A percentile compares a stretch with the other conserved stretches of the same genome.
Conservation (phyloP, 1,140 invertebrate genomes). For the Heliconius congener region DNA sequence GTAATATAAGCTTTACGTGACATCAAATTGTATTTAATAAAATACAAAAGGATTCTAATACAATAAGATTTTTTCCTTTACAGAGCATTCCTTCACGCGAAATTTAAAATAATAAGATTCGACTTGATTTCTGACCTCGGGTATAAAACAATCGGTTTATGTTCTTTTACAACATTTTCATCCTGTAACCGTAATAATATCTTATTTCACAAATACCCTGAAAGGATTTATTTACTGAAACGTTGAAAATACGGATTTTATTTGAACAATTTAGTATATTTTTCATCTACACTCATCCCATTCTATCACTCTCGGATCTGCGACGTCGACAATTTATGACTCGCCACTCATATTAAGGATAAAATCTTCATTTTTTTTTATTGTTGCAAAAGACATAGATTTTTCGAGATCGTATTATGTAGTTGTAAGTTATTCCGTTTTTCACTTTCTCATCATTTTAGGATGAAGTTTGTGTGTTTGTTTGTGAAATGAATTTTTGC, state of each 20-base stretch:
- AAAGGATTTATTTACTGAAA: conserved; percentile 5
- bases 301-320: too few relatives aligned
- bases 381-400: too few relatives aligned
- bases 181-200: conserved; percentile 23
- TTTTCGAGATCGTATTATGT: too few relatives aligned
- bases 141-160: conserved; percentile 32
- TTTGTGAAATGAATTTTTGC: too few relatives aligned
- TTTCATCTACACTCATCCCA: not conserved
- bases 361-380: too few relatives aligned
- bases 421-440: too few relatives aligned
- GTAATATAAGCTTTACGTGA: conserved; percentile 26
- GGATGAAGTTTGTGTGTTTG: too few relatives aligned
- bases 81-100: conserved; percentile 36
- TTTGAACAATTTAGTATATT: not conserved
- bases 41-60: conserved; percentile 41
- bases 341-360: too few relatives aligned
- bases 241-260: not conserved
- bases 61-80: conserved; percentile 43
- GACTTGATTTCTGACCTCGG: conserved; percentile 49
- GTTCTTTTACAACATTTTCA: conserved; percentile 25
- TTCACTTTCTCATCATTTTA: too few relatives aligned
- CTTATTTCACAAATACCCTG: not conserved
- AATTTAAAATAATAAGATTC: conserved; percentile 51
- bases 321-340: too few relatives aligned
- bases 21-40: conserved; percentile 34